phyloP scores from a whole-genome alignment of 2,888 invertebrate species.

The Willowsia nigromaculata region DNA sequence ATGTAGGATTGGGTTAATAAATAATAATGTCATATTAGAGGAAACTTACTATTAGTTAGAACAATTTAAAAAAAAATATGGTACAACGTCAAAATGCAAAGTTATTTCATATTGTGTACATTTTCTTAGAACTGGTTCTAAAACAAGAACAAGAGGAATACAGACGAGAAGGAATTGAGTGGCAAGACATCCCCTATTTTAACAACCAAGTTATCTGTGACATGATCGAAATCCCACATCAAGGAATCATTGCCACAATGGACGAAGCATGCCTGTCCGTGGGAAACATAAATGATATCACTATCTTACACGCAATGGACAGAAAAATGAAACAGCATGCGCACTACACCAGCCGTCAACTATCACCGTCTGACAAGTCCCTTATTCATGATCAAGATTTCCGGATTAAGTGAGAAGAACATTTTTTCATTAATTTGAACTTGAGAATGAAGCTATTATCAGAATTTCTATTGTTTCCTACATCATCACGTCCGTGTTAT shows the following conservation, averaged over 20 bases:
- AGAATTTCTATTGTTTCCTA: not conserved
- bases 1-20: too few species aligned
- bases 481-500: not conserved
- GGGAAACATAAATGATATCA: constrained; percentile 91
- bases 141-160: constrained; percentile 99
- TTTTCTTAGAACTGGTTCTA: constrained; percentile 90
- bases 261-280: constrained; percentile 98
- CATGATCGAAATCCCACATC: constrained; percentile 95
- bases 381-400: constrained; percentile 90
- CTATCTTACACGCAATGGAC: constrained; percentile 96
- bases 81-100: not conserved
- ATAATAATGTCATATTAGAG: too few species aligned
- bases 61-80: not conserved
- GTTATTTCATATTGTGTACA: not conserved
- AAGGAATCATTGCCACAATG: constrained; percentile 94
- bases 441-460: not conserved
- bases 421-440: not conserved
- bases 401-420: constrained; percentile 85
- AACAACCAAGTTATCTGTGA: constrained; percentile 98
- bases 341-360: constrained; percentile 93
- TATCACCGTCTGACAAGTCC: constrained; percentile 90
- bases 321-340: constrained; percentile 90
- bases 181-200: constrained; percentile 97
- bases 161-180: constrained; percentile 95
- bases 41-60: not conserved